A percentile compares a stretch with the other conserved stretches of the same genome.
Evolutionary conservation across 2,113 vertebrate genomes (phyloP).

Genomic region (Phyllostomus hastatus): DNA sequence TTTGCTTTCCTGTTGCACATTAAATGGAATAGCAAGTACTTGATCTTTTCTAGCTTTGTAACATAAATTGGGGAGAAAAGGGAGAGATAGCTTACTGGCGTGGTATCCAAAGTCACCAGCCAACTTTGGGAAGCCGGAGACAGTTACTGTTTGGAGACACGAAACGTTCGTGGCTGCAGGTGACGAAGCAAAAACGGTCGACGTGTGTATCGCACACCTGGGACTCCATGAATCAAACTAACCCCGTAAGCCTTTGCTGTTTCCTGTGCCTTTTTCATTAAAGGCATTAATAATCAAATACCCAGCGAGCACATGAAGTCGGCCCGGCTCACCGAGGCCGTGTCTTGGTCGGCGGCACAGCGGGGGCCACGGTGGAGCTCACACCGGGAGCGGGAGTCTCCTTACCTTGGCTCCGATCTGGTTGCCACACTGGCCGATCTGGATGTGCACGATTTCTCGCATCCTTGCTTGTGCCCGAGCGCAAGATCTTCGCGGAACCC

Average conservation of each 20-base stretch:
- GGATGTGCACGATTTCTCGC: constrained; percentile 98
- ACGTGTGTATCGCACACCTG: background rate
- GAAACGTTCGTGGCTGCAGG: background rate
- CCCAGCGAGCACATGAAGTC: rapidly evolving
- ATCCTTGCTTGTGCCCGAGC: constrained; percentile 76
- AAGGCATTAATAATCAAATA: background rate
- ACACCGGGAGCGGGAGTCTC: rapidly evolving
- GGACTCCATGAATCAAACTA: background rate
- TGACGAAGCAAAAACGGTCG: background rate
- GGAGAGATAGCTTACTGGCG: background rate
- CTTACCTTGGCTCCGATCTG: constrained; percentile 97
- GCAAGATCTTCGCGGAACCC: background rate
- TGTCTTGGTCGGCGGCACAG: too few relatives aligned
- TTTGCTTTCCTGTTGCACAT: background rate
- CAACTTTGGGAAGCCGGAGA: background rate
- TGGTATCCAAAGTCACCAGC: background rate
- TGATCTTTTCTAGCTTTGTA: background rate
- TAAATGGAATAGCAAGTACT: background rate
- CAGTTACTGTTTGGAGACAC: background rate
- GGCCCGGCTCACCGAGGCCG: background rate
- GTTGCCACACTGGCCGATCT: constrained; percentile 99
- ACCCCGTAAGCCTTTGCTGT: background rate
- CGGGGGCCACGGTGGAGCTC: rapidly evolving
- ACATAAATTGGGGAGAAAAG: background rate
- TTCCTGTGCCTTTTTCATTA: background rate